phyloP scores from a whole-genome alignment of 92 coral and sea anemone genomes.

The Heteractis magnifica region DNA sequence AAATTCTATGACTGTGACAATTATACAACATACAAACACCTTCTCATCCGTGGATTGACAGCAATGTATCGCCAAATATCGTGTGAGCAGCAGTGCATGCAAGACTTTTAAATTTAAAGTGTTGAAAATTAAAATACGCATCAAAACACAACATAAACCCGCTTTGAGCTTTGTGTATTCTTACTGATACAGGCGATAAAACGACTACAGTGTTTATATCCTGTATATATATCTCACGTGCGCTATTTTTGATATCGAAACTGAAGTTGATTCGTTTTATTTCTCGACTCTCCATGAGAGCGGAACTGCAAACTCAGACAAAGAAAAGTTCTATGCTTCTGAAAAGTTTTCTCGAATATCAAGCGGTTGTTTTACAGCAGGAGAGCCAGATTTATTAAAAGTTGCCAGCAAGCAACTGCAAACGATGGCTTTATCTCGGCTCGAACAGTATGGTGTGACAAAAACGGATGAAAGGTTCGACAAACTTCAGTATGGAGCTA shows the following conservation, averaged over 20 bases:
- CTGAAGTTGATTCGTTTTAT: too few relatives aligned
- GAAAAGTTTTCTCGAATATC: background rate
- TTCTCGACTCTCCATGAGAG: background rate
- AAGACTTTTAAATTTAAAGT: background rate
- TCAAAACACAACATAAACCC: background rate
- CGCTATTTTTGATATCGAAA: too few relatives aligned
- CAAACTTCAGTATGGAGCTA: slow-evolving; percentile 8
- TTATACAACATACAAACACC: background rate
- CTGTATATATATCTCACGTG: too few relatives aligned
- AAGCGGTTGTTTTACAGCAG: background rate
- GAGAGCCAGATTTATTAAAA: background rate
- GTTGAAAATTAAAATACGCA: too few relatives aligned
- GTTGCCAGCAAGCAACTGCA: background rate
- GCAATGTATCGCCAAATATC: background rate
- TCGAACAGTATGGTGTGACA: slow-evolving; percentile 1
- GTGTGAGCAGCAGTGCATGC: background rate
- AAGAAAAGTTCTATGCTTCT: too few relatives aligned
- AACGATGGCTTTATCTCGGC: background rate
- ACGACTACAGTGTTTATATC: too few relatives aligned
- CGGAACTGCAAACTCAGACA: background rate
- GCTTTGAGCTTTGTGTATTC: background rate
- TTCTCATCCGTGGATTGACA: background rate
- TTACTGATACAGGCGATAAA: background rate
- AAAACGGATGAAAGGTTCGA: slow-evolving; percentile 4
- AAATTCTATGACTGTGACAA: too few relatives aligned